Conservation (phyloP, 2,888 invertebrate species). For the Thysanoteuthis rhombus region DNA sequence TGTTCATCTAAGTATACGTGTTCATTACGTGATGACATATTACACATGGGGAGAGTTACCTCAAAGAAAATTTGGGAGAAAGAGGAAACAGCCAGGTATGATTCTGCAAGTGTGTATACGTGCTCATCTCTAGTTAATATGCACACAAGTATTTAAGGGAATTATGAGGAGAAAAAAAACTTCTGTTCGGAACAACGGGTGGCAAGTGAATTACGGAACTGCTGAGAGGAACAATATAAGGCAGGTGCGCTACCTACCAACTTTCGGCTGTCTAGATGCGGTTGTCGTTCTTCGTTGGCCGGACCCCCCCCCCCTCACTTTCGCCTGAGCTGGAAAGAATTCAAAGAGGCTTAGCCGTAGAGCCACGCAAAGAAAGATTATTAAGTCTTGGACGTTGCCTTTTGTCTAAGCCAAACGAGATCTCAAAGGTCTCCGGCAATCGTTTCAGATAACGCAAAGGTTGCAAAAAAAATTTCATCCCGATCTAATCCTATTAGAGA, state of each 20-base stretch:
- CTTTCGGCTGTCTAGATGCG: neutral
- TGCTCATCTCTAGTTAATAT: too few species aligned
- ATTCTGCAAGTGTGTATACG: neutral
- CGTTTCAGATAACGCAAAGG: neutral
- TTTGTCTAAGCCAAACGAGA: neutral
- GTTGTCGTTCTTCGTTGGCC: neutral
- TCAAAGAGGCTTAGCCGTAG: constrained; percentile 12
- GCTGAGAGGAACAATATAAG: neutral
- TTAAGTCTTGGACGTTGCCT: neutral
- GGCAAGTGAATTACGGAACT: neutral
- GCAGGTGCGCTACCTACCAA: neutral
- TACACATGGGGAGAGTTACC: neutral
- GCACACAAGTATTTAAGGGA: neutral
- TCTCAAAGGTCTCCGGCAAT: neutral
- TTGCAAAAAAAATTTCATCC: neutral
- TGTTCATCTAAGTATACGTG: too few species aligned
- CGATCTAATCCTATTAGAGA: neutral
- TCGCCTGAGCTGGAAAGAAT: neutral
- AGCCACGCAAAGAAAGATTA: neutral
- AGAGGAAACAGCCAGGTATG: neutral
- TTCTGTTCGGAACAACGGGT: neutral
- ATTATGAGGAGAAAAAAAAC: neutral
- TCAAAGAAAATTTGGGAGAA: neutral
- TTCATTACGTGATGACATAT: neutral
- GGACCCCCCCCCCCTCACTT: neutral